These are phyloP conservation scores for Pituophis catenifer DNA, from an alignment of 2,113 vertebrate species.

Conservation along the genomic window DNA sequence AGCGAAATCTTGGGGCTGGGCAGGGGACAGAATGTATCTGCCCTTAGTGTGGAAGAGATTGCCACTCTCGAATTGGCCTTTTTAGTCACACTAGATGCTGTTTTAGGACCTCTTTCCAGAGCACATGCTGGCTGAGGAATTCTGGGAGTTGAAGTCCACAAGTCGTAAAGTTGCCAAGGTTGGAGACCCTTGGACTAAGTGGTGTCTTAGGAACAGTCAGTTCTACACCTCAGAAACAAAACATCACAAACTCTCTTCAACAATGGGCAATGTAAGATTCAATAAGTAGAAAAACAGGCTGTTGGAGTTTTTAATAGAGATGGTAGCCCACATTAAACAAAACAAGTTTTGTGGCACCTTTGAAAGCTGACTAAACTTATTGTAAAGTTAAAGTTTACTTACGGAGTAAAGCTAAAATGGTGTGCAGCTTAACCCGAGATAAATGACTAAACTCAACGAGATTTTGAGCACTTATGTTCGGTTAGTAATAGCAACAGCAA, in stretches of 20 bases:
- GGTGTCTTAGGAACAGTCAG: not conserved
- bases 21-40: too few species aligned
- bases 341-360: not conserved
- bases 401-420: not conserved
- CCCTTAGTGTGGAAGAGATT: too few species aligned
- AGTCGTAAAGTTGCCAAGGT: too few species aligned
- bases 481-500: not conserved
- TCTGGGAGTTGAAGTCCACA: too few species aligned
- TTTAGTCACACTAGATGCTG: too few species aligned
- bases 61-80: too few species aligned
- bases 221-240: not conserved
- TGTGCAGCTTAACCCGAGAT: not conserved
- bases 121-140: too few species aligned
- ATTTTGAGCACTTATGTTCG: not conserved
- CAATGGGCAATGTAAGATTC: not conserved
- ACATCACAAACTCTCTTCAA: not conserved
- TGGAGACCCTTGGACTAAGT: not conserved
- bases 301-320: not conserved
- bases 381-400: not conserved
- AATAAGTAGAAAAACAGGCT: not conserved
- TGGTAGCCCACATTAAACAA: not conserved
- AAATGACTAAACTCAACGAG: not conserved
- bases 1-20: too few species aligned
- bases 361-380: not conserved
- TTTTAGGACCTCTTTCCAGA: too few species aligned